Conservation (phyloP, 1,140 invertebrate genomes). For the Hyphantria cunea region DNA sequence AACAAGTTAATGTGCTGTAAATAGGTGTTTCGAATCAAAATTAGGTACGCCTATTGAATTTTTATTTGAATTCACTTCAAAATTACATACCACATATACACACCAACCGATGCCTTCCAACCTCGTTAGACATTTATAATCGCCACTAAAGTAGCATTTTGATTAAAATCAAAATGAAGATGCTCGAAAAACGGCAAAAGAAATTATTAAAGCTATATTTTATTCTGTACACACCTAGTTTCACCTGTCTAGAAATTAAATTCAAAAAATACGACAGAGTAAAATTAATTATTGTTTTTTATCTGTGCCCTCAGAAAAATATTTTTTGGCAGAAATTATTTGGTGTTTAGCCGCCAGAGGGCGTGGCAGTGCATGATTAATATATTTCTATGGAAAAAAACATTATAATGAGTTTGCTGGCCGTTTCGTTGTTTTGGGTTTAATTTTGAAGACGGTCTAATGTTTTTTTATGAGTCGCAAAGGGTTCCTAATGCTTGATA, state of each 20-base stretch:
- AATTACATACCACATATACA: background rate
- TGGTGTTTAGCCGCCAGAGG: constrained; percentile 77
- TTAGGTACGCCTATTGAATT: background rate
- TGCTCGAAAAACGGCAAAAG: background rate
- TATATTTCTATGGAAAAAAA: constrained; percentile 78
- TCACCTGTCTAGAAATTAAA: constrained; percentile 63
- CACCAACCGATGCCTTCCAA: background rate
- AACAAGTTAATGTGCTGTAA: background rate
- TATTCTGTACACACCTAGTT: constrained; percentile 48
- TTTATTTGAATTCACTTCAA: constrained; percentile 1
- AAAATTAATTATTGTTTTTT: constrained; percentile 79
- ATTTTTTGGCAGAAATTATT: constrained; percentile 77
- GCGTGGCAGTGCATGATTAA: constrained; percentile 73
- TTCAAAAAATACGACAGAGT: constrained; percentile 62
- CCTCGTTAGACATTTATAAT: constrained; percentile 2
- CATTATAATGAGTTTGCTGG: constrained; percentile 66
- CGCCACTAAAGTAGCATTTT: constrained; percentile 5
- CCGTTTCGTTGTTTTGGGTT: constrained; percentile 54
- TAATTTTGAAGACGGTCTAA: constrained; percentile 24
- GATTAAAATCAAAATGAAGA: constrained; percentile 20
- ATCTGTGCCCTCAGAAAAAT: constrained; percentile 54
- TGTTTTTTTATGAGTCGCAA: constrained; percentile 19
- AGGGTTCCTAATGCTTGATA: constrained; percentile 16
- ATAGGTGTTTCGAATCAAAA: background rate
- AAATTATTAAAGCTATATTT: constrained; percentile 46